Evolutionary conservation across 2,888 invertebrate genomes (phyloP).

Genomic region (Plebejus melissa): DNA sequence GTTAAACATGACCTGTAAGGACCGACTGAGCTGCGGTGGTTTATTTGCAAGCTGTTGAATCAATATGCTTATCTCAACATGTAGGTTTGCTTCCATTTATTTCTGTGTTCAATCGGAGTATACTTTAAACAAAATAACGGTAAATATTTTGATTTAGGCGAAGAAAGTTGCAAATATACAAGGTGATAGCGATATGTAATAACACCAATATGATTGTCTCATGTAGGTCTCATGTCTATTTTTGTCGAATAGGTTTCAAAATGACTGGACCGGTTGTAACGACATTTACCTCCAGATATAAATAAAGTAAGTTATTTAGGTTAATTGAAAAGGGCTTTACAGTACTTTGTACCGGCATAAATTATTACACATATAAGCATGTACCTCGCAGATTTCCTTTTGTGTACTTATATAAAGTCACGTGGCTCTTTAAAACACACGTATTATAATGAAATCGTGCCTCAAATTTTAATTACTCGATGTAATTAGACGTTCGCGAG

Average conservation of each 20-base stretch:
- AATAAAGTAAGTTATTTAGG: too few relatives aligned
- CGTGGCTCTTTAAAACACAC: not conserved
- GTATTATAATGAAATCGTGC: not conserved
- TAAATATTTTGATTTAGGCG: not conserved
- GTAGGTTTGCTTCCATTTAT: not conserved
- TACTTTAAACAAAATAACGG: not conserved
- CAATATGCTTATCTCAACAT: not conserved
- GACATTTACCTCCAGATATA: too few relatives aligned
- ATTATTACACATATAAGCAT: not conserved
- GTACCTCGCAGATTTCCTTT: not conserved
- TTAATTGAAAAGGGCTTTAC: too few relatives aligned
- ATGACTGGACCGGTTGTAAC: too few relatives aligned
- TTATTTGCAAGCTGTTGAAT: not conserved
- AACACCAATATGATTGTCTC: too few relatives aligned
- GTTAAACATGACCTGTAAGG: not conserved
- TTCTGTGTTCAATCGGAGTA: not conserved
- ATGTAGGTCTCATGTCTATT: too few relatives aligned
- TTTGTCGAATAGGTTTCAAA: too few relatives aligned
- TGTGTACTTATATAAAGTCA: not conserved
- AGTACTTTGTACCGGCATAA: too few relatives aligned
- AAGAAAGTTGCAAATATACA: not conserved
- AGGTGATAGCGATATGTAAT: too few relatives aligned
- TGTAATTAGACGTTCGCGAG: not conserved
- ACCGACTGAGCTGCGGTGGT: not conserved
- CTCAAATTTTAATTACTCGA: not conserved